A percentile compares a stretch with the other conserved stretches of the same genome.
Evolutionary conservation across 2,113 vertebrate genomes (phyloP).

Genomic region (Arothron firmamentum): DNA sequence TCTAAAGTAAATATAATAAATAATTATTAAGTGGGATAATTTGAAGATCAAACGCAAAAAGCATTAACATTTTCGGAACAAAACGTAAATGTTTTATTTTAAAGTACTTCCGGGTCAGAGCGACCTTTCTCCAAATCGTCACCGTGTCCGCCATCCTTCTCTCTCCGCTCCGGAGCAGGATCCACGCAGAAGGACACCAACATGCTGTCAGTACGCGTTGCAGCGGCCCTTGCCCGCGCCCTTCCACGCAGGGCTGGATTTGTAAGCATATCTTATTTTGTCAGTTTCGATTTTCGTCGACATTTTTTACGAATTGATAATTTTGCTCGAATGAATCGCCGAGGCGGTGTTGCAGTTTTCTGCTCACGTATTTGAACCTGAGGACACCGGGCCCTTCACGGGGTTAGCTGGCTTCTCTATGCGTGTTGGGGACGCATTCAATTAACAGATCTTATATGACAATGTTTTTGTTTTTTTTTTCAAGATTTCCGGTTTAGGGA

Average conservation of each 20-base stretch:
- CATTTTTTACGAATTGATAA: accelerated
- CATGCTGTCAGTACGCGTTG: constrained; percentile 87
- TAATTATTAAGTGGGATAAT: not conserved
- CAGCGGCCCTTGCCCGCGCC: constrained; percentile 79
- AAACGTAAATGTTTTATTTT: constrained; percentile 1
- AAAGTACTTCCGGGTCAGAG: constrained; percentile 56
- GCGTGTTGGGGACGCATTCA: not conserved
- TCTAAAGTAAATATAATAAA: not conserved
- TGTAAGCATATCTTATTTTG: constrained; percentile 68
- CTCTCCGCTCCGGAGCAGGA: constrained; percentile 45
- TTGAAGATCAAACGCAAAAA: not conserved
- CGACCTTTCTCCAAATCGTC: constrained; percentile 35
- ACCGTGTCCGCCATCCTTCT: constrained; percentile 57
- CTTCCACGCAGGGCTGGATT: constrained; percentile 81
- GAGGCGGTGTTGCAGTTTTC: constrained; percentile 9
- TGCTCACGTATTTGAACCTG: constrained; percentile 36
- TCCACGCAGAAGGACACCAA: not conserved
- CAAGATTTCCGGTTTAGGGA: not conserved
- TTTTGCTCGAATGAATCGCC: not conserved
- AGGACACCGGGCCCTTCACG: constrained; percentile 54
- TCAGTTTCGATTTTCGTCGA: not conserved
- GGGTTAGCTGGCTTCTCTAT: not conserved
- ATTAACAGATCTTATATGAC: not conserved
- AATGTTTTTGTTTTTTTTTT: too few species aligned
- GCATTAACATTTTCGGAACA: not conserved